These are phyloP conservation scores for Thunnus thynnus DNA, from an alignment of 2,113 vertebrate genomes.

Conservation along the genomic window DNA sequence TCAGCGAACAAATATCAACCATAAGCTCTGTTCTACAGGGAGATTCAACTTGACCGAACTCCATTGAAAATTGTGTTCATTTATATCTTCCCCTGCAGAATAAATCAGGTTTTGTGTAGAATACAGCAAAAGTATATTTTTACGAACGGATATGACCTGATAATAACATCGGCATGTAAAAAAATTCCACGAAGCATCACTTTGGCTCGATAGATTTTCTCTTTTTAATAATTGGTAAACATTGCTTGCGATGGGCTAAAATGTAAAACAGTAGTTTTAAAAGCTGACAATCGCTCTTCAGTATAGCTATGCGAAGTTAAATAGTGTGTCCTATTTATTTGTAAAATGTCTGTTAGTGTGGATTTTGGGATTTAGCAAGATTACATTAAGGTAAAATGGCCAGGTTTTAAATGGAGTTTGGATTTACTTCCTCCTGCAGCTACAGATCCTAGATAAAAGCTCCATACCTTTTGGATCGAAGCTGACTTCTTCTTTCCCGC, in stretches of 20 bases:
- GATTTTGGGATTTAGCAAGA: no score
- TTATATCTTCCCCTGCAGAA: neutral
- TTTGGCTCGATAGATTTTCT: neutral
- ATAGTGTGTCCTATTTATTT: neutral
- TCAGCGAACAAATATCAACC: neutral
- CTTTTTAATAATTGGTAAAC: no score
- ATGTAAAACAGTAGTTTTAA: neutral
- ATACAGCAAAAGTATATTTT: neutral
- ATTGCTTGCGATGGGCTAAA: neutral
- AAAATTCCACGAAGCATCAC: neutral
- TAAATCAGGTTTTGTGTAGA: rapidly evolving
- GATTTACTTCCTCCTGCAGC: neutral
- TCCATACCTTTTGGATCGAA: conserved; percentile 84
- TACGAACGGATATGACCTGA: neutral
- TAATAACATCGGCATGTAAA: neutral
- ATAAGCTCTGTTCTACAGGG: neutral
- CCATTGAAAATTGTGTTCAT: neutral
- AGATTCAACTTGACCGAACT: neutral
- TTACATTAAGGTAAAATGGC: neutral
- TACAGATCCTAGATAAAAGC: neutral
- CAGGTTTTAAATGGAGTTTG: neutral
- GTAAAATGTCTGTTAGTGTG: neutral
- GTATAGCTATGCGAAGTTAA: neutral
- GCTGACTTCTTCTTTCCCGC: conserved; percentile 33
- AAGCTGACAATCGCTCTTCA: neutral